Conservation (phyloP, 2,888 invertebrate species). For the Cryptocheilus praepositus region DNA sequence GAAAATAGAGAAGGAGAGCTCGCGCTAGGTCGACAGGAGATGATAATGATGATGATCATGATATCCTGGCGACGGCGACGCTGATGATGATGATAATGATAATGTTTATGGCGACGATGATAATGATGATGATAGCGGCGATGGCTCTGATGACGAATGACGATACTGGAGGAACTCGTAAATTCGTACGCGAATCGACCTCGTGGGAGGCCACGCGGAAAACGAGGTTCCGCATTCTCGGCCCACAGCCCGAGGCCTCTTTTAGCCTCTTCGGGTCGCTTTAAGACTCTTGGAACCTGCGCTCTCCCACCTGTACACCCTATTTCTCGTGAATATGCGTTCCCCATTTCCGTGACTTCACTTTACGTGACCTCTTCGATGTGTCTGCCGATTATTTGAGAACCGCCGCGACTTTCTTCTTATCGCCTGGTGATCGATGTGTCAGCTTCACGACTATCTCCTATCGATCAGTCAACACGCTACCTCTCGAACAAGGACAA, state of each 20-base stretch:
- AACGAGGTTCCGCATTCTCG: constrained; percentile 73
- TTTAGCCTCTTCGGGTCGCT: constrained; percentile 53
- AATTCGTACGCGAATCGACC: constrained; percentile 60
- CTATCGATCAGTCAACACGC: neutral
- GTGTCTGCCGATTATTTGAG: neutral
- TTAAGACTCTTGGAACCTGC: constrained; percentile 24
- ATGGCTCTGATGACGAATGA: neutral
- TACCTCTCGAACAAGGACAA: neutral
- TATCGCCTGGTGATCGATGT: neutral
- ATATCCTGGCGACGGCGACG: constrained; percentile 12
- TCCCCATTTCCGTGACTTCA: neutral
- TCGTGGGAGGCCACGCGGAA: constrained; percentile 49
- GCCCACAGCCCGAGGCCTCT: constrained; percentile 71
- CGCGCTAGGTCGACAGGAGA: neutral
- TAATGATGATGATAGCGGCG: constrained; percentile 7
- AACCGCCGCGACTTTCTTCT: neutral
- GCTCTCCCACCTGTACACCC: neutral
- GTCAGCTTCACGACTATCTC: neutral
- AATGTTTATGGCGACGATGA: neutral
- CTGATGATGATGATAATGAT: constrained; percentile 10
- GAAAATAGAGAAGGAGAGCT: neutral
- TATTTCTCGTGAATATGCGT: neutral
- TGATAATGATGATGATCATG: constrained; percentile 17
- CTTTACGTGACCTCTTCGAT: constrained; percentile 6
- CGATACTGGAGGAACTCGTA: constrained; percentile 33